Conservation (phyloP, 1,140 invertebrate genomes). For the Sinella curviseta region DNA sequence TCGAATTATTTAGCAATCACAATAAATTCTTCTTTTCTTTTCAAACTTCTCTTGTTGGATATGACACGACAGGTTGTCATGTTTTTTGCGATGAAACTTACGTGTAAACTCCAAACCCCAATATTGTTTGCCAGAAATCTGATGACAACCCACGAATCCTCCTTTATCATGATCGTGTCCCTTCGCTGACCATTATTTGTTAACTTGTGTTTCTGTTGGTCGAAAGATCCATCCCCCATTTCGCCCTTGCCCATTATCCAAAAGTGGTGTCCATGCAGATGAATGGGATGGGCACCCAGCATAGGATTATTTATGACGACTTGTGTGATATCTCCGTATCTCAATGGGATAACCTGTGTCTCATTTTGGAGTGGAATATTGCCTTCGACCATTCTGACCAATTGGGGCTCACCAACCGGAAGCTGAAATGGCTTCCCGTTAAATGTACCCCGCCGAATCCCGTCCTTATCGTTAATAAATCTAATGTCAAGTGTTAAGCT, state of each 20-base stretch:
- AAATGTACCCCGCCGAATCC: neutral
- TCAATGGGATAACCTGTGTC: neutral
- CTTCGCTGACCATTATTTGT: neutral
- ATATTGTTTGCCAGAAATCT: slow-evolving; percentile 35
- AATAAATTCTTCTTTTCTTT: no score
- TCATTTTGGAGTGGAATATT: neutral
- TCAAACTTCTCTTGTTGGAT: no score
- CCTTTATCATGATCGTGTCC: slow-evolving; percentile 19
- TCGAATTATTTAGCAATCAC: no score
- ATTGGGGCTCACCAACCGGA: neutral
- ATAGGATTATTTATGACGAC: slow-evolving; percentile 29
- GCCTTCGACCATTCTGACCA: neutral
- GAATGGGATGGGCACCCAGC: slow-evolving; percentile 28
- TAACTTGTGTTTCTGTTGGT: neutral
- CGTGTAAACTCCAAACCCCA: slow-evolving; percentile 39
- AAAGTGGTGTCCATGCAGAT: slow-evolving; percentile 35
- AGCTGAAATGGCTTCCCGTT: neutral
- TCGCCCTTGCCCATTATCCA: slow-evolving; percentile 33
- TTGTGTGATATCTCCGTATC: neutral
- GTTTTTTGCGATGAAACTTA: no score
- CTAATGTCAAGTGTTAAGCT: neutral
- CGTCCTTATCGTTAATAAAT: neutral
- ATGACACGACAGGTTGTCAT: no score
- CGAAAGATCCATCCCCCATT: neutral
- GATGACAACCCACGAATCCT: slow-evolving; percentile 29